Conservation (phyloP, 2,113 vertebrate species). For the Piprites chloris region DNA sequence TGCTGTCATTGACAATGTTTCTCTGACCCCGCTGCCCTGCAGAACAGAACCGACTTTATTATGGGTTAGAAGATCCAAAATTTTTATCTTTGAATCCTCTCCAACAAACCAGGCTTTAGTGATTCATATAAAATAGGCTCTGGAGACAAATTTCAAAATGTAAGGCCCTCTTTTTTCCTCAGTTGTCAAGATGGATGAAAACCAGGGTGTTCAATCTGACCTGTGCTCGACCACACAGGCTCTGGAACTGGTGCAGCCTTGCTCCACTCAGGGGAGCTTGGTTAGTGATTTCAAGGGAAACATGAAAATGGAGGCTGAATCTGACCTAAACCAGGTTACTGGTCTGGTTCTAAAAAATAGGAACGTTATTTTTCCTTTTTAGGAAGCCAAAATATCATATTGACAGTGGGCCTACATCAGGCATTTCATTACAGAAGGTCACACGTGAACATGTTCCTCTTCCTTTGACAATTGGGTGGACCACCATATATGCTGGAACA, state of each 20-base stretch:
- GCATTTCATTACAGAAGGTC: neutral
- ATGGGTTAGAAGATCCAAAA: neutral
- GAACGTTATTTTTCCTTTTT: neutral
- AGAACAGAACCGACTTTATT: neutral
- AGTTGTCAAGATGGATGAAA: neutral
- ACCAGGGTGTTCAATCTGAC: neutral
- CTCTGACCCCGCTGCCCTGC: neutral
- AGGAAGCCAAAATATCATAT: neutral
- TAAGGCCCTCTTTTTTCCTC: neutral
- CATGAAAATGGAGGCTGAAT: neutral
- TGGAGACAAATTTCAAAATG: neutral
- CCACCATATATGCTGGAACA: constrained; percentile 2
- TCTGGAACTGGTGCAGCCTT: neutral
- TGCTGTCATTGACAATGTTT: neutral
- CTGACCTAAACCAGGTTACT: neutral
- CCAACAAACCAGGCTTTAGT: neutral
- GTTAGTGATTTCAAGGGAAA: neutral
- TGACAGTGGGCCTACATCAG: neutral
- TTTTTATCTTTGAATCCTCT: neutral
- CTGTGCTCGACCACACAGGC: neutral
- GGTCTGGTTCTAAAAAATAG: neutral
- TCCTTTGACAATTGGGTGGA: neutral
- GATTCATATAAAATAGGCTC: neutral
- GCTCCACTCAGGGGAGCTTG: neutral
- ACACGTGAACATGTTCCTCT: neutral